Evolutionary conservation across 2,888 invertebrate genomes (phyloP), one percentile per base, ranked within the genome.

Genomic region (Hermaeophaga mercurialis): DNA sequence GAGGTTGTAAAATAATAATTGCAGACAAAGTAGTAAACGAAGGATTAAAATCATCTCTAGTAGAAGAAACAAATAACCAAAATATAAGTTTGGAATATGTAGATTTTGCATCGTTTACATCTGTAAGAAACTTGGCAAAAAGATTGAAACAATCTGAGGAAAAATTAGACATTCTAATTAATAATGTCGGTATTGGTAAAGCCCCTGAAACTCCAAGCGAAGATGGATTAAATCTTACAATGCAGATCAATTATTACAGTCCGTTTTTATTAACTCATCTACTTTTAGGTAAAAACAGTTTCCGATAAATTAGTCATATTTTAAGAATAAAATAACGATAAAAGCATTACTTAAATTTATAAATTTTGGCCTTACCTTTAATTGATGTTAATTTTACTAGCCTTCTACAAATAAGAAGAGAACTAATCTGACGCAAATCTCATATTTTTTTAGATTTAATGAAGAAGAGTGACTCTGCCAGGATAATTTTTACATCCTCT

Each of bases 161-260:
- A 0, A 80, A 80, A 63, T 66, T 88, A 41, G 84, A 87, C 64
- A 81, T 86, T 7, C 74, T 88, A 15, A 78, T 87, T 5, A 85
- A 86, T 71, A 87, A 87, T 66, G 86, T 87, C 0, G 86, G 86
- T 0, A 78, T 81, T 0, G 86, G 85, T 0, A 79, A 81, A 0
- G 80, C 77, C 8, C 80, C 80, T 0, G 70, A 78, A 14, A 73
- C 73, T 17, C 71, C 72, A 34, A 85, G 74, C 33, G 61, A 63
- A 55, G 62, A 89, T 64, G 87, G 86, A 0, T 78, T 88, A 24
- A 82, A 87, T 31, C 72, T 79, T 15, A 83, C 82, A 43, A 82
- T 87, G 79, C 87, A 87, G 62, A 81, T 85, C 9, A 89, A 89
- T 64, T 83, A 88, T 67, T 84, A 86, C 66, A 88, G 87, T 3